Evolutionary conservation across 2,113 vertebrate species (phyloP), one percentile per base, ranked within the genome.

Genomic region (Sebastes schlegelii): DNA sequence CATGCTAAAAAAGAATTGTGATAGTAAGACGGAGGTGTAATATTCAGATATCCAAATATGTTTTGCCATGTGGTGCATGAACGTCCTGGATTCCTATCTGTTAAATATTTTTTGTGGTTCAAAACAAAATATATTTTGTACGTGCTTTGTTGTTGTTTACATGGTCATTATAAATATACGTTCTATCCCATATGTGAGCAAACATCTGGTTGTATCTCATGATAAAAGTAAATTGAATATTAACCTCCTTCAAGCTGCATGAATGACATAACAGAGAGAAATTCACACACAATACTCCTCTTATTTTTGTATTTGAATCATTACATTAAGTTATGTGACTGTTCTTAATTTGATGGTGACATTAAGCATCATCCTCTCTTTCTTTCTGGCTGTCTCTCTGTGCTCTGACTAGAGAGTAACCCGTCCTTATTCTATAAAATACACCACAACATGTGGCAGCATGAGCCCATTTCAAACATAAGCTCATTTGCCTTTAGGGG

Each of bases 401-500:
- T 73, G 55, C 17, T 81, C 34, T 52, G 34, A 70, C 55, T 61
- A 77, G 19, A 77, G 16, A 49, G 21, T n/a, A 61, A 73, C 66
- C 40, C 71, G 34, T 54, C 65, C 75, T 83, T 11, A 4, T 72
- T 77, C 66, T 65, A 62, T 67, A 65, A 88, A 88, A 6, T 2
- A 1, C 63, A 64, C 79, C 84, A 68, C 69, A 86, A 82, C 79
- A 88, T 87, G 83, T 88, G 77, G 71, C 77, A 62, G 66, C 42
- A 55, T 52, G 82, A 71, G 66, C 54, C 81, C 57, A 77, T 26
- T 26, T 26, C 64, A 48, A 84, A 86, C 80, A 89, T 92, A 85
- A 87, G 70, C 73, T 87, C 82, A 90, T 88, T 55, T 65, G 34
- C 68, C 79, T 88, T 71, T 61, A 64, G 83, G 77, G 77, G 16